Percentiles rank a stretch among this genome's conserved stretches.
phyloP scores from a whole-genome alignment of 2,888 invertebrate species.

The Euzophera pinguis region DNA sequence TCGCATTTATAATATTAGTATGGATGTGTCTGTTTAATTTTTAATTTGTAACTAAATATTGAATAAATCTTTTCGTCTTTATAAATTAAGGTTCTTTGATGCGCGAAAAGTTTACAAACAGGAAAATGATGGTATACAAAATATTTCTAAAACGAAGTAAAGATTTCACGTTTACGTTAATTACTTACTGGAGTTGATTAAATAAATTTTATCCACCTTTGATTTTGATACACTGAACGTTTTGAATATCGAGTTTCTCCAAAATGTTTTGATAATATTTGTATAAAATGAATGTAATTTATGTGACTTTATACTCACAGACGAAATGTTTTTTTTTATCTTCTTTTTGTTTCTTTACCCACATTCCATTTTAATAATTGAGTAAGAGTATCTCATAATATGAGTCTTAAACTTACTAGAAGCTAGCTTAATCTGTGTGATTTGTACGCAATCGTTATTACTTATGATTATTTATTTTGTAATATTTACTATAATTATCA shows the following conservation, averaged over 20 bases:
- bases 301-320: too few species aligned
- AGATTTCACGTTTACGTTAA: conserved; percentile 7
- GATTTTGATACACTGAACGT: neutral
- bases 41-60: neutral
- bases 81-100: conserved; percentile 13
- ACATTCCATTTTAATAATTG: too few species aligned
- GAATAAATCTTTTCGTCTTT: conserved; percentile 7
- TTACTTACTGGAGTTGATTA: conserved; percentile 4
- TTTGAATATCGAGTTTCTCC: neutral
- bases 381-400: too few species aligned
- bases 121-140: conserved; percentile 7
- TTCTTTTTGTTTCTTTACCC: too few species aligned
- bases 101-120: conserved; percentile 11
- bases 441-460: too few species aligned
- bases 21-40: neutral
- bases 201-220: conserved; percentile 1
- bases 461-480: too few species aligned
- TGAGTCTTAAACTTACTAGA: too few species aligned
- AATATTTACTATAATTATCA: too few species aligned
- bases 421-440: too few species aligned
- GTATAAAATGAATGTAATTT: too few species aligned
- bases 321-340: too few species aligned
- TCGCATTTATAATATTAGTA: too few species aligned
- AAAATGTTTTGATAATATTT: neutral
- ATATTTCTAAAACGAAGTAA: conserved; percentile 3